phyloP scores from a whole-genome alignment of 1,140 invertebrate genomes.

The Lepidurus apus region DNA sequence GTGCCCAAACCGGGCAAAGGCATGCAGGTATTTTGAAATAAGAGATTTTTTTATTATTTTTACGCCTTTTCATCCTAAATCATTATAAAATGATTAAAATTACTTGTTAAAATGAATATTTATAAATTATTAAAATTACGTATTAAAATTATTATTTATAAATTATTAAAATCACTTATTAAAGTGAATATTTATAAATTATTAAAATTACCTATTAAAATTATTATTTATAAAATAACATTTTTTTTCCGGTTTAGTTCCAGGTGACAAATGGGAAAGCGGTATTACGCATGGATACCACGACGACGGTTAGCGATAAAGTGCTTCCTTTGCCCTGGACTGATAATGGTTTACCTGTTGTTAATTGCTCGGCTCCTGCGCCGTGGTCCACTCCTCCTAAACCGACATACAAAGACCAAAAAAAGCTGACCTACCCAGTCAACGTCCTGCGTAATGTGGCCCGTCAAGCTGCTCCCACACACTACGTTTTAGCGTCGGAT shows the following conservation, averaged over 20 bases:
- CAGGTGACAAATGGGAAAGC: constrained; percentile 32
- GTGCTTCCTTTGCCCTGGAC: not conserved
- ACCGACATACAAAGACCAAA: constrained; percentile 68
- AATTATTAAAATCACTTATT: too few relatives aligned
- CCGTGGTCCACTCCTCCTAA: constrained; percentile 59
- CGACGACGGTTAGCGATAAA: not conserved
- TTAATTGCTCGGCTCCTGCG: constrained; percentile 61
- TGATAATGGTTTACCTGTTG: constrained; percentile 44
- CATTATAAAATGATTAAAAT: too few relatives aligned
- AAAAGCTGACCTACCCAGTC: constrained; percentile 76
- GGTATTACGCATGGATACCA: constrained; percentile 51
- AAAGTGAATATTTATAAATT: not conserved
- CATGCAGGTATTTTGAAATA: constrained; percentile 13
- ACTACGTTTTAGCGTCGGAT: constrained; percentile 78
- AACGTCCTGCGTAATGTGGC: constrained; percentile 83
- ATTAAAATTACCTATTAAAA: not conserved
- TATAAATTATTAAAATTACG: not conserved
- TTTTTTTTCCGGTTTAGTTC: constrained; percentile 45
- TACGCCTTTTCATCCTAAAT: too few relatives aligned
- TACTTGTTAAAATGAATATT: too few relatives aligned
- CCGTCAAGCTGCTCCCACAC: constrained; percentile 68
- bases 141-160: too few relatives aligned
- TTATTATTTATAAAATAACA: too few relatives aligned
- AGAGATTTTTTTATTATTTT: not conserved
- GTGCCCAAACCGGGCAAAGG: constrained; percentile 19